Percentiles rank a stretch among this genome's conserved stretches.
Evolutionary conservation across 2,888 invertebrate species (phyloP).

Genomic region (Meiosimyza platycephala): DNA sequence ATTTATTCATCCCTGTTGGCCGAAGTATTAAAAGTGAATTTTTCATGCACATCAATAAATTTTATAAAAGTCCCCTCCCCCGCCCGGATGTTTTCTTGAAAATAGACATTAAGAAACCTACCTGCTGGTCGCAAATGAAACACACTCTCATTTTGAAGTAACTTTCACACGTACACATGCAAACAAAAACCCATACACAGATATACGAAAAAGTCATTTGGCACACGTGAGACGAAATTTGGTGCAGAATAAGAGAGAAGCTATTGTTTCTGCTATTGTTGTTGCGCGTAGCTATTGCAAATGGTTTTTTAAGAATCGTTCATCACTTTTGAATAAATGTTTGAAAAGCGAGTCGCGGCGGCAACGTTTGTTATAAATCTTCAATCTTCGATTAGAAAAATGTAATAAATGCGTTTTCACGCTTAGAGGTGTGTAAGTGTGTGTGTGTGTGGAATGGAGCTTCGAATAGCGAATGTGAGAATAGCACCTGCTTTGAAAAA

Average conservation of each 20-base stretch:
- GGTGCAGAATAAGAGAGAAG: slow-evolving; percentile 10
- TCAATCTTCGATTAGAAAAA: slow-evolving; percentile 52
- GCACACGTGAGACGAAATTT: slow-evolving; percentile 38
- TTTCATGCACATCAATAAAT: slow-evolving; percentile 30
- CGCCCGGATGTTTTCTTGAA: neutral
- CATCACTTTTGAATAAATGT: slow-evolving; percentile 45
- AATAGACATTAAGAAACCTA: slow-evolving; percentile 31
- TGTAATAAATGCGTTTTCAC: slow-evolving; percentile 49
- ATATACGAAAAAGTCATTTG: slow-evolving; percentile 35
- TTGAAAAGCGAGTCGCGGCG: slow-evolving; percentile 16
- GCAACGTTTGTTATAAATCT: slow-evolving; percentile 49
- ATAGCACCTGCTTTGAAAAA: neutral
- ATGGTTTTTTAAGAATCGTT: slow-evolving; percentile 51
- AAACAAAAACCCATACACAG: slow-evolving; percentile 16
- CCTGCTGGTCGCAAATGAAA: slow-evolving; percentile 8
- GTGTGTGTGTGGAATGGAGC: neutral
- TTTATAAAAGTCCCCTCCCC: slow-evolving; percentile 14
- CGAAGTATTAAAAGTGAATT: slow-evolving; percentile 25
- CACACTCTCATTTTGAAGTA: neutral
- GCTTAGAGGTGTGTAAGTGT: slow-evolving; percentile 29
- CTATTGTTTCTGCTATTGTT: slow-evolving; percentile 27
- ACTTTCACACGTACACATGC: neutral
- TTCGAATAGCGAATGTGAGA: no score
- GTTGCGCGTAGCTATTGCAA: slow-evolving; percentile 36
- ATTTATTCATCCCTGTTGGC: slow-evolving; percentile 28